A percentile compares a stretch with the other conserved stretches of the same genome.
Evolutionary conservation across 53 echinoderm and acorn worm genomes (phyloP).

Genomic region (Temnopleurus reevesii): DNA sequence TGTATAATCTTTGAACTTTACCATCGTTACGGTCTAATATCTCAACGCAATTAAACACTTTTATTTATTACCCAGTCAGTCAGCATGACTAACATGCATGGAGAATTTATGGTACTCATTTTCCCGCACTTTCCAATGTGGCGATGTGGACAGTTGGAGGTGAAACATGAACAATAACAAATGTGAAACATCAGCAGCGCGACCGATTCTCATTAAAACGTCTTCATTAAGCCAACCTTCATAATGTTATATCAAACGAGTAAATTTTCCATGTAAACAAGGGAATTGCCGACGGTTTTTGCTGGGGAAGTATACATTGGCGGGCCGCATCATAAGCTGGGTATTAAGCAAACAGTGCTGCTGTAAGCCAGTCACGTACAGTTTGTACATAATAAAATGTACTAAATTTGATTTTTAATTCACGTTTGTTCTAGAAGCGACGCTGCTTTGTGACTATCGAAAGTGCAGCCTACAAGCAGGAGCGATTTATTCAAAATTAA

Average conservation of each 20-base stretch:
- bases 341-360: neutral
- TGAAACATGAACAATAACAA: neutral
- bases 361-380: neutral
- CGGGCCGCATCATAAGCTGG: neutral
- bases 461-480: too few species aligned
- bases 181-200: neutral
- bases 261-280: conserved; percentile 26
- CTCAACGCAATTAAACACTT: neutral
- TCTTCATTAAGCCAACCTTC: conserved; percentile 25
- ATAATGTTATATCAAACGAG: neutral
- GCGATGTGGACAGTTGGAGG: neutral
- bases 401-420: neutral
- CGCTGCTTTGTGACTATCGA: neutral
- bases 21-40: neutral
- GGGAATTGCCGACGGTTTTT: neutral
- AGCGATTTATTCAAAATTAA: too few species aligned
- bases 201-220: neutral
- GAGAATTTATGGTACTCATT: neutral
- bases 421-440: neutral
- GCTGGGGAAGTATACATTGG: neutral
- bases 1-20: neutral
- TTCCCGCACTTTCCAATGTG: neutral
- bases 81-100: neutral
- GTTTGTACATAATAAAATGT: neutral
- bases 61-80: neutral